Conservation (phyloP, 2,888 invertebrate species). For the Tachina lurida region DNA sequence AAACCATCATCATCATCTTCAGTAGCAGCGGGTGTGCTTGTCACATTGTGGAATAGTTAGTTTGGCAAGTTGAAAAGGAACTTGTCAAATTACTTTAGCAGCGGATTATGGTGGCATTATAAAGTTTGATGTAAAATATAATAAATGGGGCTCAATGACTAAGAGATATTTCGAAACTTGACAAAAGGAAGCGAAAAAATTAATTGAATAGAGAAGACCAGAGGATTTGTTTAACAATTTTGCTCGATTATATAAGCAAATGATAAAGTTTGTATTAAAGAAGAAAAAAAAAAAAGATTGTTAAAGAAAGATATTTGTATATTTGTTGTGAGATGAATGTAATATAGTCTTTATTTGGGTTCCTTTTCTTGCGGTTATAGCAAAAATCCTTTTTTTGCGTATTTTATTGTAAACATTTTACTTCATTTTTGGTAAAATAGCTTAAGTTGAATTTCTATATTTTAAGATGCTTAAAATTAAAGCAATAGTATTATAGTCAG, state of each 20-base stretch:
- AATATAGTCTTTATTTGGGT: too few relatives aligned
- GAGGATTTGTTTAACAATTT: neutral
- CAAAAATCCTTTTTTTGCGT: too few relatives aligned
- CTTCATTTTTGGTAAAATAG: too few relatives aligned
- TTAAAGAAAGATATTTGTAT: too few relatives aligned
- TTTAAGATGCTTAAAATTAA: too few relatives aligned
- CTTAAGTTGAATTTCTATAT: too few relatives aligned
- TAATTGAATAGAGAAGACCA: neutral
- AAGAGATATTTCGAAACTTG: neutral
- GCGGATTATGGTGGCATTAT: conserved; percentile 1
- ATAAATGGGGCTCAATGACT: neutral
- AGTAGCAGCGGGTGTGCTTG: conserved; percentile 18
- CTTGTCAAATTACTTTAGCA: conserved; percentile 31
- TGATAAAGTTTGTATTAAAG: too few relatives aligned
- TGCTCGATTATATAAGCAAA: neutral
- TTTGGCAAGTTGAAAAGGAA: conserved; percentile 6
- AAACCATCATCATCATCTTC: conserved; percentile 23
- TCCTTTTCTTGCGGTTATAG: too few relatives aligned
- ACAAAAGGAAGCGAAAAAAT: conserved; percentile 5
- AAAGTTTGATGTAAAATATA: neutral
- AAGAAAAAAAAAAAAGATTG: too few relatives aligned
- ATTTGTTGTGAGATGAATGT: too few relatives aligned
- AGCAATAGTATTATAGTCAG: too few relatives aligned
- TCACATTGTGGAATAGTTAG: neutral
- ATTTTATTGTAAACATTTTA: too few relatives aligned